Conservation (phyloP, 2,888 invertebrate species). For the Labia minor region DNA sequence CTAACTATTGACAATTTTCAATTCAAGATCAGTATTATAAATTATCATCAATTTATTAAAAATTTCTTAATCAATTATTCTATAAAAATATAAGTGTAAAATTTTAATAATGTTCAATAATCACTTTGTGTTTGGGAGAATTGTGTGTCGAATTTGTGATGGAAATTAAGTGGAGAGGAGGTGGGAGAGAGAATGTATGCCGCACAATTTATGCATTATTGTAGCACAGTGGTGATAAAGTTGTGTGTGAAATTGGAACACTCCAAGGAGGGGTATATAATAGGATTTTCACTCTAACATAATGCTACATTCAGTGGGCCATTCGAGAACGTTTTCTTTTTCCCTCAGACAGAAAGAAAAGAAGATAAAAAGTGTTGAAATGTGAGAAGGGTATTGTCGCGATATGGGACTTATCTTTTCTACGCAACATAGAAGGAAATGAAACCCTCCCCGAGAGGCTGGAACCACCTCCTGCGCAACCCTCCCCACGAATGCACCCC, state of each 20-base stretch:
- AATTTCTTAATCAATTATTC: no score
- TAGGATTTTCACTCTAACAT: conserved; percentile 28
- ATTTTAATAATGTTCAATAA: no score
- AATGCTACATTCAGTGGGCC: conserved; percentile 22
- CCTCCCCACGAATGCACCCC: neutral
- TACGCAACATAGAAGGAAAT: conserved; percentile 13
- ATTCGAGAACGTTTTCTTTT: conserved; percentile 8
- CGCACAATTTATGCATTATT: neutral
- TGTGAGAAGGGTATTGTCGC: conserved; percentile 13
- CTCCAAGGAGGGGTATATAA: conserved; percentile 21
- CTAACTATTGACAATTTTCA: no score
- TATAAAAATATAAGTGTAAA: no score
- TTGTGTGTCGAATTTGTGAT: no score
- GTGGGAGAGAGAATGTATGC: no score
- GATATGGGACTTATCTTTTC: conserved; percentile 1
- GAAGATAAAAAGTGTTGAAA: conserved; percentile 13
- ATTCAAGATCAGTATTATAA: no score
- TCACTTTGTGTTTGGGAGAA: no score
- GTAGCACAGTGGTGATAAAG: neutral
- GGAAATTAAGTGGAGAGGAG: no score
- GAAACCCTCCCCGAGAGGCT: neutral
- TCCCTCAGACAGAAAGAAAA: neutral
- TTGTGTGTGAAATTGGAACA: conserved; percentile 13
- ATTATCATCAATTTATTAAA: no score
- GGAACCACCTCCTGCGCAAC: neutral